These are phyloP conservation scores for Hemibagrus wyckioides DNA, from an alignment of 2,113 vertebrate genomes.

Conservation along the genomic window DNA sequence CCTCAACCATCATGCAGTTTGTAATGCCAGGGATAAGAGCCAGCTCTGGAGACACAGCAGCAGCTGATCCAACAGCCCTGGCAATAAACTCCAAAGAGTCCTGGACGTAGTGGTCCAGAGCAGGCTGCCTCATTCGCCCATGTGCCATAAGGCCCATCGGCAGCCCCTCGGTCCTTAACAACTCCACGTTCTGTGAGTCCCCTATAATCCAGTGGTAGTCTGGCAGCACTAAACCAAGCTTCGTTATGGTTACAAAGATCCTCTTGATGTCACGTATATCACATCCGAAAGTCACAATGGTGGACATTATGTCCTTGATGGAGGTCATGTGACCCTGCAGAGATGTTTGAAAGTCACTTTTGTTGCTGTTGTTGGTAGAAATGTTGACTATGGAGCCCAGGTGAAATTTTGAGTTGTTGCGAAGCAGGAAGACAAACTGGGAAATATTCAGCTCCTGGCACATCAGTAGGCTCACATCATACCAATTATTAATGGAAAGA, in stretches of 20 bases:
- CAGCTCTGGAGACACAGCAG: conserved; percentile 82
- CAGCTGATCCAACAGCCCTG: conserved; percentile 87
- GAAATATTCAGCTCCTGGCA: conserved; percentile 93
- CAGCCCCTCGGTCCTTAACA: conserved; percentile 89
- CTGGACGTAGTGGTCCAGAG: conserved; percentile 89
- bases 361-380: conserved; percentile 76
- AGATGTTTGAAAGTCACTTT: conserved; percentile 77
- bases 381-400: conserved; percentile 87
- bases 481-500: conserved; percentile 95
- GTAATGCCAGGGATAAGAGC: conserved; percentile 91
- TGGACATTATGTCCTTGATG: conserved; percentile 79
- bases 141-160: conserved; percentile 91
- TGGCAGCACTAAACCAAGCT: conserved; percentile 74
- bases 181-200: conserved; percentile 92
- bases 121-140: conserved; percentile 84
- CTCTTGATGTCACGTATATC: conserved; percentile 83
- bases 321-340: conserved; percentile 81
- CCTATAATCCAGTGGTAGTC: conserved; percentile 93
- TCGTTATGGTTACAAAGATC: conserved; percentile 80
- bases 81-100: conserved; percentile 91
- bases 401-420: conserved; percentile 88
- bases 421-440: conserved; percentile 85
- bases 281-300: conserved; percentile 92
- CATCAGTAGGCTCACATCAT: conserved; percentile 90
- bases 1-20: conserved; percentile 87